Conservation (phyloP, 2,113 vertebrate genomes). For the Labeo catla region DNA sequence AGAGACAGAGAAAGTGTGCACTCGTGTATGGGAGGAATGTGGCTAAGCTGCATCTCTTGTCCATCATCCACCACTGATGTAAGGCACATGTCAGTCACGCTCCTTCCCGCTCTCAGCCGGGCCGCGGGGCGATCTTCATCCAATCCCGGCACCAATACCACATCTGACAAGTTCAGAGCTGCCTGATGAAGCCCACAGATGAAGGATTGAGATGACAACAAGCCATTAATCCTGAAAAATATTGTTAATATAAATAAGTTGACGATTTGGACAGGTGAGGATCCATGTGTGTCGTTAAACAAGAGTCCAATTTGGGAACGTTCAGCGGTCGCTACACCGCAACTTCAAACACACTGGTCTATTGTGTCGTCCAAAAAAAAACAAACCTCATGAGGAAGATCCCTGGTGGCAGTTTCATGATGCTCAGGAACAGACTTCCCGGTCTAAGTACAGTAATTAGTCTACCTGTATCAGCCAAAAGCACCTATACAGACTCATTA, state of each 20-base stretch:
- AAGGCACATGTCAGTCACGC: conserved; percentile 32
- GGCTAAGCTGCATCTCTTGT: conserved; percentile 43
- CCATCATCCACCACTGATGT: conserved; percentile 39
- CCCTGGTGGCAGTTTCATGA: conserved; percentile 44
- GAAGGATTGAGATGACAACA: neutral
- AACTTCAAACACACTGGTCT: conserved; percentile 18
- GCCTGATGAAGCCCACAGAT: neutral
- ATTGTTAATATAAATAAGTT: conserved; percentile 28
- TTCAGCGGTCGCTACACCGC: neutral
- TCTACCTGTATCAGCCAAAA: conserved; percentile 38
- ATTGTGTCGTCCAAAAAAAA: conserved; percentile 17
- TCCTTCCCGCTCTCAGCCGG: conserved; percentile 4
- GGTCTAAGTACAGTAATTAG: conserved; percentile 41
- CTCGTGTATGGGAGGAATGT: conserved; percentile 46
- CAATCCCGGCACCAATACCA: neutral
- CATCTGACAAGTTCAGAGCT: neutral
- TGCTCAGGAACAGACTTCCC: conserved; percentile 43
- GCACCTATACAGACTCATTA: conserved; percentile 40
- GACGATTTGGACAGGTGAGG: neutral
- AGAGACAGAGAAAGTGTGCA: neutral
- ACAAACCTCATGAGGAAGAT: conserved; percentile 33
- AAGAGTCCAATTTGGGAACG: neutral
- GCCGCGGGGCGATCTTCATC: conserved; percentile 2
- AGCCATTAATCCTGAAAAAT: conserved; percentile 18
- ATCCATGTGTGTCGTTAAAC: conserved; percentile 38